Conservation (phyloP, 2,888 invertebrate genomes). For the Holacanthella duospinosa region DNA sequence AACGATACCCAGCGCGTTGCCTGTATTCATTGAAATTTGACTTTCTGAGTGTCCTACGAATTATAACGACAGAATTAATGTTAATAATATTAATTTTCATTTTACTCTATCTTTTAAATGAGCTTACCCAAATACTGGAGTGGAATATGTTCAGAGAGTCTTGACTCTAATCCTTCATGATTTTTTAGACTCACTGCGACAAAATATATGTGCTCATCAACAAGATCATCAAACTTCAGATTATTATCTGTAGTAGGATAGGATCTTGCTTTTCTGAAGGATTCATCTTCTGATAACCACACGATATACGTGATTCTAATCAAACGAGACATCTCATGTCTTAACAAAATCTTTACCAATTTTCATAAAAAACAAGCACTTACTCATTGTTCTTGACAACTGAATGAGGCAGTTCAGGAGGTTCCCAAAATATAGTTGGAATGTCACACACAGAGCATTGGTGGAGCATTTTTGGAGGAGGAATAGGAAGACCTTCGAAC, state of each 20-base stretch:
- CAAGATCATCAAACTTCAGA: slow-evolving; percentile 24
- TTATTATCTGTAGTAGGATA: slow-evolving; percentile 20
- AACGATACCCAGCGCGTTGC: slow-evolving; percentile 44
- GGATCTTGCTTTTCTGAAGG: slow-evolving; percentile 17
- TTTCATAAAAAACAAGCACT: too few relatives aligned
- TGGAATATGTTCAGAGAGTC: slow-evolving; percentile 36
- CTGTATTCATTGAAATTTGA: slow-evolving; percentile 31
- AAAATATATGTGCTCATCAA: slow-evolving; percentile 36
- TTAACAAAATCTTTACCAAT: too few relatives aligned
- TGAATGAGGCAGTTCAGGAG: slow-evolving; percentile 10
- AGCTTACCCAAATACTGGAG: slow-evolving; percentile 32
- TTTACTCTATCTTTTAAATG: not conserved
- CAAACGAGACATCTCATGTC: too few relatives aligned
- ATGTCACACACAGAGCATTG: slow-evolving; percentile 20
- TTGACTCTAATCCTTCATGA: slow-evolving; percentile 39
- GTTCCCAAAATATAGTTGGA: slow-evolving; percentile 24
- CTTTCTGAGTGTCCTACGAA: slow-evolving; percentile 12
- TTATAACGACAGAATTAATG: not conserved
- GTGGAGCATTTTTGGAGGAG: slow-evolving; percentile 54
- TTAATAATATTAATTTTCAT: not conserved
- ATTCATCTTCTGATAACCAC: slow-evolving; percentile 24
- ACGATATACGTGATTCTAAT: slow-evolving; percentile 37
- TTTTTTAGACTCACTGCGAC: slow-evolving; percentile 39
- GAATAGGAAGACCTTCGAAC: slow-evolving; percentile 49
- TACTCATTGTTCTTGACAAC: slow-evolving; percentile 7